Base-by-base conservation (phyloP, 1,140 invertebrate genomes). In the Drosophila yakuba region DNA sequence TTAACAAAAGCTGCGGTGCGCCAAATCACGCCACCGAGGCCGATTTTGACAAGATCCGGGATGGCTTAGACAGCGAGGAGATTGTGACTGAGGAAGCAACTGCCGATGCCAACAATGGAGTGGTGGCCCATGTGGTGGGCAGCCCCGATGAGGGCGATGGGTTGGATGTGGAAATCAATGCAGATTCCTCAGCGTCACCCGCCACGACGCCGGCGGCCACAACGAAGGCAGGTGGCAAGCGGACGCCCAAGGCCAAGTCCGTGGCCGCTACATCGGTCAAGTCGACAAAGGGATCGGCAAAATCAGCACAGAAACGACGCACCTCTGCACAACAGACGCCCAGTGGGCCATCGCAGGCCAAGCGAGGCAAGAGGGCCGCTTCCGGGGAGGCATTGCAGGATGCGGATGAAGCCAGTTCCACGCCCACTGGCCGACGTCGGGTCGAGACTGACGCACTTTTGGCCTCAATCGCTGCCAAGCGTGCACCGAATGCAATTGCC, bases 11-110 rank as follows among this genome's bases (percentile, higher is more conserved):
- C 23, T 85, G 80, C 15, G 84, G 79, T n/a, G 77, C 82, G 41
- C 63, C 64, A 3, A 90, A 90, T 68, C 85, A 90, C 52, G 76
- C 89, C 35, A 91, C 88, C 17, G 90, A 96, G 72, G 94, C 94
- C n/a, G 93, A 96, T 54, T 96, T 96, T 75, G 95, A 96, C 78
- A 95, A 95, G 81, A 93, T 96, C 39, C 95, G 93, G 91, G 89
- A 94, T 90, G 88, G 95, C 76, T 52, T 90, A 0, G 86, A 94
- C 78, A 78, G 91, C 78, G 80, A 94, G 80, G 93, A 94, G 72
- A 79, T 94, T 91, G 47, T 52, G 0, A 35, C 10, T 20, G 73
- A 76, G 10, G 77, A 94, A 93, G 38, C 64, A 0, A 47, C 47
- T 0, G 51, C 17, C 2, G 77, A 91, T 74, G 71, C 50, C 43